Percentiles rank a stretch among this genome's conserved stretches.
Evolutionary conservation across 1,140 invertebrate genomes (phyloP).

Genomic region (Magallana angulata): DNA sequence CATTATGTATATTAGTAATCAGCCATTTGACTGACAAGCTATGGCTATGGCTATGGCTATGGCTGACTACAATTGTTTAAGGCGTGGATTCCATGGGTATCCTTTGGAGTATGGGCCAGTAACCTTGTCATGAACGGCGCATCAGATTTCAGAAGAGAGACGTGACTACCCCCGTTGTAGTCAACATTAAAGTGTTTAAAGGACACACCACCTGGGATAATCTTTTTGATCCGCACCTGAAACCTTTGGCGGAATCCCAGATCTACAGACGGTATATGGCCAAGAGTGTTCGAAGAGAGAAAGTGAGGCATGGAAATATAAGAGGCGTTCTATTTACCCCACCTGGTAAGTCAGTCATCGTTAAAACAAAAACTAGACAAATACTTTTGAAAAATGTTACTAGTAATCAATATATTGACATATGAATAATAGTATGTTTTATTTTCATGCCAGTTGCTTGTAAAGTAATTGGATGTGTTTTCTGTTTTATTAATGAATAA

Average conservation of each 20-base stretch:
- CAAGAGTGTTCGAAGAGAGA: conserved; percentile 52
- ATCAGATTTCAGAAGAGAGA: conserved; percentile 56
- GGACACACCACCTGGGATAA: conserved; percentile 49
- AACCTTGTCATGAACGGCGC: conserved; percentile 40
- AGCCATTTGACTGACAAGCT: too few species aligned
- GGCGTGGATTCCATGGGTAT: conserved; percentile 66
- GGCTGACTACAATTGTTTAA: not conserved
- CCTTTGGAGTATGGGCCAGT: conserved; percentile 64
- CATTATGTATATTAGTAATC: too few species aligned
- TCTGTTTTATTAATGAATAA: too few species aligned
- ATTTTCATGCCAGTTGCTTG: too few species aligned
- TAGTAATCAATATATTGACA: too few species aligned
- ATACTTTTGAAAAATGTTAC: too few species aligned
- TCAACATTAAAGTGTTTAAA: conserved; percentile 51
- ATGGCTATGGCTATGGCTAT: too few species aligned
- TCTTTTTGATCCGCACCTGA: conserved; percentile 4
- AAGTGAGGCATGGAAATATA: conserved; percentile 55
- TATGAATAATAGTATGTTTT: too few species aligned
- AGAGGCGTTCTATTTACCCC: conserved; percentile 64
- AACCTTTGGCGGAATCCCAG: conserved; percentile 11
- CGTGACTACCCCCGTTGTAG: conserved; percentile 52
- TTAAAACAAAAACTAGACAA: not conserved
- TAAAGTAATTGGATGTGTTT: too few species aligned
- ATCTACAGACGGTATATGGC: conserved; percentile 55
- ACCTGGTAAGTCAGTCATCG: conserved; percentile 45